Percentiles rank a stretch among this genome's conserved stretches.
These are phyloP conservation scores for Microtus pennsylvanicus DNA, from an alignment of 2,113 vertebrate species.

Conservation along the genomic window DNA sequence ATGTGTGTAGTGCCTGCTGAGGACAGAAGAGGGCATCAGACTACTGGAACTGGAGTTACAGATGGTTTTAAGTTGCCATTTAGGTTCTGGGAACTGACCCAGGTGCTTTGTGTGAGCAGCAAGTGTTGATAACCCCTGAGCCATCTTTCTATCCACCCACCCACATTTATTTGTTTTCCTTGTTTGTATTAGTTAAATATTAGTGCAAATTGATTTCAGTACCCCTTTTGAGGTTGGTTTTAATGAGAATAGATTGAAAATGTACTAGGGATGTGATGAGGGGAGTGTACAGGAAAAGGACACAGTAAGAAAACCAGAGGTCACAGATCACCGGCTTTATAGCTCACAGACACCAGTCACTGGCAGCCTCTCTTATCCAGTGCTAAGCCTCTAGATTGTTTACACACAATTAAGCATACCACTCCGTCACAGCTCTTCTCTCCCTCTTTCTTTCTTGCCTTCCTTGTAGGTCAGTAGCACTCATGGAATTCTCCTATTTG, in stretches of 20 bases:
- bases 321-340: background rate
- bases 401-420: background rate
- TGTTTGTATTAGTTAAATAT: too few species aligned
- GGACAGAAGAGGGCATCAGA: too few species aligned
- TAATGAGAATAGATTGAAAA: conserved; percentile 32
- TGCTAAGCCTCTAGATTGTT: conserved; percentile 6
- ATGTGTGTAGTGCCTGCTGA: too few species aligned
- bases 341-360: background rate
- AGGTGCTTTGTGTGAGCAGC: too few species aligned
- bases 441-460: background rate
- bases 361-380: background rate
- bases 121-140: too few species aligned
- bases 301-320: background rate
- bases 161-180: too few species aligned
- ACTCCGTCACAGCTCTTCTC: background rate
- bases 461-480: background rate
- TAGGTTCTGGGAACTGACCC: too few species aligned
- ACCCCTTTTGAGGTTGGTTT: conserved; percentile 26
- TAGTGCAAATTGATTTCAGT: too few species aligned
- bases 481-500: background rate
- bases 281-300: background rate
- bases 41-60: too few species aligned
- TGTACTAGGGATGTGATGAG: background rate
- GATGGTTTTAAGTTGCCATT: too few species aligned
- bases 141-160: too few species aligned